Evolutionary conservation across 2,888 invertebrate genomes (phyloP), one percentile per base, ranked within the genome.

Genomic region (Abrostola tripartita): DNA sequence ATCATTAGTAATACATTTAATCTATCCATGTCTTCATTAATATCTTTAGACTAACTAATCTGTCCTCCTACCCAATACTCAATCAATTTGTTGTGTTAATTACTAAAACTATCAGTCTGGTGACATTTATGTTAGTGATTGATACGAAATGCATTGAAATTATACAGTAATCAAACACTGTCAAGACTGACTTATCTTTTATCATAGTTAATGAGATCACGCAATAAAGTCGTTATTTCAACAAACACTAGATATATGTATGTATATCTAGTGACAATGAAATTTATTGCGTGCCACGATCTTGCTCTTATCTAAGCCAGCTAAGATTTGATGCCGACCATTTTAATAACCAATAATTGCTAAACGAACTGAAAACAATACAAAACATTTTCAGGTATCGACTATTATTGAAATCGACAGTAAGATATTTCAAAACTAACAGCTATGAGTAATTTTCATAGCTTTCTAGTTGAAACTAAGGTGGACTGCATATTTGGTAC

Each of bases 181-280:
- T 58, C 65, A 67, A 63, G 58, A 74, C 74, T 61, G 63, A 57
- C 52, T 68, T 71, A 76, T 69, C 74, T 70, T 14, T 62, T 59
- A 56, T 63, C 50, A 51, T 62, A 60, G 69, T 74, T 65, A 47
- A 71, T 65, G 54, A 66, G 51, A 70, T 72, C 52, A 57, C 36
- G 61, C 52, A 63, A 51, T 65, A 55, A 71, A 71, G 52, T 66
- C 47, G 63, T 66, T 71, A 53, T 64, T 65, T 59, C 8, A 60
- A 52, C 56, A 68, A 65, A 66, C 60, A 65, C 41, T 41, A 58
- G 51, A 65, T 56, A 60, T 10, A n/a, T n/a, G n/a, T n/a, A n/a
- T n/a, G n/a, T n/a, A n/a, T n/a, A n/a, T n/a, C 49, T 40, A 36
- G 47, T 65, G 61, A 64, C 61, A 61, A 53, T 61, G 64, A 61